A percentile compares a stretch with the other conserved stretches of the same genome.
Evolutionary conservation across 1,140 invertebrate species (phyloP).

Genomic region (Drosophila melanogaster): DNA sequence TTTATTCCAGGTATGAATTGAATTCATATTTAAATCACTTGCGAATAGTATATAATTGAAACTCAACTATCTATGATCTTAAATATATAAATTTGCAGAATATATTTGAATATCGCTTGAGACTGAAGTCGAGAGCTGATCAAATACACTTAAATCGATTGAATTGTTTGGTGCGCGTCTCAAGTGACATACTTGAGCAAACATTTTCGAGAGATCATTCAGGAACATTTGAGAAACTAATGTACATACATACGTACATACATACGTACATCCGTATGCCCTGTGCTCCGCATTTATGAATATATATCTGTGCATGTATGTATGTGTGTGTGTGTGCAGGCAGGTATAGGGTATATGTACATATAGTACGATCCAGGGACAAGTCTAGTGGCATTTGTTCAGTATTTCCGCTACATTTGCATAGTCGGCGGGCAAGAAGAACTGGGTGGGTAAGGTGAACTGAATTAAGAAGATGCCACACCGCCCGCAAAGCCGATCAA

Average conservation of each 20-base stretch:
- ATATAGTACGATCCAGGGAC: constrained; percentile 37
- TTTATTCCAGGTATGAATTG: constrained; percentile 5
- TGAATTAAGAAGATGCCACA: constrained; percentile 5
- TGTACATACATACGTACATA: constrained; percentile 4
- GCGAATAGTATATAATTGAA: not conserved
- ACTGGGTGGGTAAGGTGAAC: constrained; percentile 35
- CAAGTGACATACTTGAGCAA: constrained; percentile 72
- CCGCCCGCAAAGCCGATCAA: constrained; percentile 9
- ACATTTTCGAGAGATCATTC: constrained; percentile 46
- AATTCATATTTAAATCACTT: not conserved
- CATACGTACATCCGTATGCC: not conserved
- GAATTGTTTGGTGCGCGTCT: constrained; percentile 50
- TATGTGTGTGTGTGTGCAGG: constrained; percentile 18
- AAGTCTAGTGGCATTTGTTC: constrained; percentile 50
- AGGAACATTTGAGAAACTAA: constrained; percentile 3
- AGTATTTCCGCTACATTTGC: constrained; percentile 79
- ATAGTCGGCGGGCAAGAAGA: constrained; percentile 44
- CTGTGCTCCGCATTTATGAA: constrained; percentile 3
- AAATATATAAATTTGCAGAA: constrained; percentile 1
- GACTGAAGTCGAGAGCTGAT: constrained; percentile 22
- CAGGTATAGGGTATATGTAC: constrained; percentile 20
- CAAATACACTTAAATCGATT: constrained; percentile 59
- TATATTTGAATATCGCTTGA: not conserved
- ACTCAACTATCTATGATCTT: constrained; percentile 2
- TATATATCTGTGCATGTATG: too few species aligned